Evolutionary conservation across 1,140 invertebrate genomes (phyloP), one percentile per base, ranked within the genome.

Genomic region (Calycopis cecrops): DNA sequence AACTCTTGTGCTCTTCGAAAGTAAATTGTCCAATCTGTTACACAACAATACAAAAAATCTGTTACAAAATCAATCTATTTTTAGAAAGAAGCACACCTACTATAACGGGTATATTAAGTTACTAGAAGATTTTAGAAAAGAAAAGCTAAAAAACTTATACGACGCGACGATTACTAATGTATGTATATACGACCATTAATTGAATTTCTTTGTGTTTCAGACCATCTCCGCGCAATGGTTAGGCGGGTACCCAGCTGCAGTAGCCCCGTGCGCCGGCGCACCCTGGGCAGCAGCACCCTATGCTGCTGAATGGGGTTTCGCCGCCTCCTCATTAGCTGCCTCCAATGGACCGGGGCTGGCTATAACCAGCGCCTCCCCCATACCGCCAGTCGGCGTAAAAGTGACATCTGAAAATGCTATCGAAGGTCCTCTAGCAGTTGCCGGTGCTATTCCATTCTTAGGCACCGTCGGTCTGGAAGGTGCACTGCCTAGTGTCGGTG

Each of bases 401-500:
- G 40, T 70, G 3, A 12, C 59, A 1, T 68, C 67, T 17, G 59
- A 70, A 17, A 70, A 72, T 37, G 65, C 60, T 2, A 64, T 68
- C 28, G 69, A 71, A 62, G 73, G 73, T 6, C 28, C 52, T 4
- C 21, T 76, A 2, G 51, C 64, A 9, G 67, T 70, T 3, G 55
- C 47, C 12, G 74, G 74, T 18, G 63, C 66, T 18, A 16, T 73
- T 44, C 75, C 74, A 7, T 74, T 77, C 65, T 34, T 73, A 2
- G 73, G 71, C 9, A 63, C 71, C 11, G 67, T 78, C 4, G 62
- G 59, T 21, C 47, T 73, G 14, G 69, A 70, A 48, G 76, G 76
- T 12, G 56, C 49, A 14, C 48, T 79, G 14, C 72, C 73, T 0
- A 70, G 64, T 21, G 61, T 59, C 35, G 76, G 76, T 48, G 52